Evolutionary conservation across 1,140 invertebrate genomes (phyloP), one percentile per base, ranked within the genome.

Genomic region (Agraylea sexmaculata): DNA sequence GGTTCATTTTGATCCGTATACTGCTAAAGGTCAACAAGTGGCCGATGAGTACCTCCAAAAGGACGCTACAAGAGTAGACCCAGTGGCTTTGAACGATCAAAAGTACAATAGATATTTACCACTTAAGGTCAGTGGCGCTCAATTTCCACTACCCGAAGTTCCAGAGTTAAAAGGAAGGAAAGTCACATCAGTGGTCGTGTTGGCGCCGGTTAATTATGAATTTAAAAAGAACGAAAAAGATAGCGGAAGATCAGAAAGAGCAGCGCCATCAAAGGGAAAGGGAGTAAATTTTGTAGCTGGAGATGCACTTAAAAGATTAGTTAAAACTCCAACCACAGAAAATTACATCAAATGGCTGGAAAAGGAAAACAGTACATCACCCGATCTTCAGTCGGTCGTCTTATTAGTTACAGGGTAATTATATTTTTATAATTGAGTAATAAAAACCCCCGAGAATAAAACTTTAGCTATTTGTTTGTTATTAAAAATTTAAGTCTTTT

Each of bases 81-180:
- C 83, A 8, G 81, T 86, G 1, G 69, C 75, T 17, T 60, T 87
- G 15, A 80, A 80, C 44, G 68, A 78, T 53, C 71, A 74, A 2
- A 75, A 76, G 53, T 87, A 86, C 58, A 87, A 85, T 58, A 71
- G 82, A 41, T 87, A 87, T 57, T 59, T 87, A 22, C 84, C 84
- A 1, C 60, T 87, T 17, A 86, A 86, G 70, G 78, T 87, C 18
- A 84, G 73, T 47, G 83, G 83, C 0, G 75, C 81, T n/a, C 77
- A 83, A 37, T 87, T 87, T 52, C 83, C 84, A 6, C 70, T 87
- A 21, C 83, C 83, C 2, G 78, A 85, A 53, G 76, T 75, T 15
- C 70, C 75, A 2, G 76, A 80, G 51, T 55, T 87, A 7, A 70
- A 71, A 49, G 80, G 78, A 22, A 77, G 78, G 50, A 76, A 72